Conservation (phyloP, 2,888 invertebrate species). For the Empis livida region DNA sequence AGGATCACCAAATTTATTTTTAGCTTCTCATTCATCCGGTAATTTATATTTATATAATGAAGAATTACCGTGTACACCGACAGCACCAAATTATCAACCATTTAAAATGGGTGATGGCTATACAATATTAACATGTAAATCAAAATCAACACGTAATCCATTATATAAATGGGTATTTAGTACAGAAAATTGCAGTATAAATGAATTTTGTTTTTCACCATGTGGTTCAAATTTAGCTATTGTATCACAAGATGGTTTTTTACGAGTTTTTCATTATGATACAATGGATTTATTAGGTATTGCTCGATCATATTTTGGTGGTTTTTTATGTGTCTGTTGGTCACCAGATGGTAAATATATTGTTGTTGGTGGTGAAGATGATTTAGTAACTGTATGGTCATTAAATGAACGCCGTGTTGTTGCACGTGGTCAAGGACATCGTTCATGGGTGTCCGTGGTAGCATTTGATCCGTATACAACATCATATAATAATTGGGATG, state of each 20-base stretch:
- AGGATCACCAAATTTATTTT: slow-evolving; percentile 82
- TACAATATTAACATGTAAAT: slow-evolving; percentile 89
- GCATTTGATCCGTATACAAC: slow-evolving; percentile 84
- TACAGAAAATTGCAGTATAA: slow-evolving; percentile 69
- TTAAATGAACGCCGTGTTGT: slow-evolving; percentile 84
- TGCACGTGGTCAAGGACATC: slow-evolving; percentile 94
- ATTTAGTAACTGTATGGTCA: slow-evolving; percentile 95
- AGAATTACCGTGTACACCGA: slow-evolving; percentile 78
- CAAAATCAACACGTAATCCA: slow-evolving; percentile 92
- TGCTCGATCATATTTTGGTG: slow-evolving; percentile 95
- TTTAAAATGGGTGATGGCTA: slow-evolving; percentile 92
- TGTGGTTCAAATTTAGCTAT: slow-evolving; percentile 86
- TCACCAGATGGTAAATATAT: slow-evolving; percentile 92
- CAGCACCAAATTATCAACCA: slow-evolving; percentile 86
- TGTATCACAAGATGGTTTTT: slow-evolving; percentile 88
- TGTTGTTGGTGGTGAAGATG: slow-evolving; percentile 97
- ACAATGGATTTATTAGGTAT: slow-evolving; percentile 91
- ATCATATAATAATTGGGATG: slow-evolving; percentile 50
- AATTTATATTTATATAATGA: slow-evolving; percentile 97
- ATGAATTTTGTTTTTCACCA: slow-evolving; percentile 95
- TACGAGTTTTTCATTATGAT: slow-evolving; percentile 93
- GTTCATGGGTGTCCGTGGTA: slow-evolving; percentile 96
- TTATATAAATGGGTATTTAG: slow-evolving; percentile 84
- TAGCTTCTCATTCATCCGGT: slow-evolving; percentile 90
- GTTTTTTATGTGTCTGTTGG: slow-evolving; percentile 95